These are phyloP conservation scores for Parotia lawesii DNA, from an alignment of 2,113 vertebrate genomes.

Conservation along the genomic window DNA sequence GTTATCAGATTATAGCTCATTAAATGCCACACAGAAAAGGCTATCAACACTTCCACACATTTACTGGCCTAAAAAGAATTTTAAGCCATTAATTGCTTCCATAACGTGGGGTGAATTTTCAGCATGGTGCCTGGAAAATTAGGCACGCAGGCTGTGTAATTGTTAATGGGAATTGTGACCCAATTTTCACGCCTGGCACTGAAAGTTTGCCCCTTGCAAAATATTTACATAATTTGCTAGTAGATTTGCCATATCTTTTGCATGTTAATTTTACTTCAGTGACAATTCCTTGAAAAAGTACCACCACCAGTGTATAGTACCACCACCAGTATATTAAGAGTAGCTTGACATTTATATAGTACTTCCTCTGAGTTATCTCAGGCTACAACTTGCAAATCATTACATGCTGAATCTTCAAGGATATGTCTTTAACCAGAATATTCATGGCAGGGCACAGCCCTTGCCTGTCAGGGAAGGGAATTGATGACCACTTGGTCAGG, in stretches of 20 bases:
- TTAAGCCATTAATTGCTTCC: constrained; percentile 69
- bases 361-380: constrained; percentile 48
- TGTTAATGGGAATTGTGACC: constrained; percentile 69
- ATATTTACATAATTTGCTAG: constrained; percentile 72
- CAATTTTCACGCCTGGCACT: constrained; percentile 68
- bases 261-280: constrained; percentile 63
- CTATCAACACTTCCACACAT: constrained; percentile 62
- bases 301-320: constrained; percentile 1
- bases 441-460: neutral
- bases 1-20: constrained; percentile 65
- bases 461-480: neutral
- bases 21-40: constrained; percentile 62
- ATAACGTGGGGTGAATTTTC: constrained; percentile 66
- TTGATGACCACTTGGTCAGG: neutral
- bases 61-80: constrained; percentile 65
- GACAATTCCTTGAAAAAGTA: constrained; percentile 57
- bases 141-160: constrained; percentile 67
- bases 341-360: constrained; percentile 47
- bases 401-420: neutral
- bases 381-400: constrained; percentile 45
- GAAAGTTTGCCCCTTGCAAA: constrained; percentile 70
- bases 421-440: neutral
- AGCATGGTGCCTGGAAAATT: constrained; percentile 68
- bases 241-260: constrained; percentile 58
- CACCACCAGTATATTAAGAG: constrained; percentile 12